Conservation (phyloP, 1,140 invertebrate genomes). For the Pseudomyrmex sp. region DNA sequence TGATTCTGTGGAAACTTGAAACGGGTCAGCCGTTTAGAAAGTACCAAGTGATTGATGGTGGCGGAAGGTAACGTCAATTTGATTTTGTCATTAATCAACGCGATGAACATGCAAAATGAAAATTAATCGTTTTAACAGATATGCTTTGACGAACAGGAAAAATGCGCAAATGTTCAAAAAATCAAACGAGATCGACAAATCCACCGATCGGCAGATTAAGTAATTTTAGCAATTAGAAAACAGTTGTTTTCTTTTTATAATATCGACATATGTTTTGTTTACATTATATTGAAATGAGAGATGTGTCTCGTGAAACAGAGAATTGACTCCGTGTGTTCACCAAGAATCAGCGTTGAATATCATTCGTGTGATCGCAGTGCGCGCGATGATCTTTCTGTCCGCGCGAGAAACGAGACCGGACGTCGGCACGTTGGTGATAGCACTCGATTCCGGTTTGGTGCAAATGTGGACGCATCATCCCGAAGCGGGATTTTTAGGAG, state of each 20-base stretch:
- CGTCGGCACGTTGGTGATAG: constrained; percentile 88
- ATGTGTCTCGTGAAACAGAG: constrained; percentile 12
- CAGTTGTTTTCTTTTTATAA: not conserved
- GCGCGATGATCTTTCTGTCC: constrained; percentile 86
- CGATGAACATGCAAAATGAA: not conserved
- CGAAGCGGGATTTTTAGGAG: constrained; percentile 87
- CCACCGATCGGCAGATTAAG: not conserved
- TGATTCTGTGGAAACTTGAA: constrained; percentile 91
- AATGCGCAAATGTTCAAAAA: not conserved
- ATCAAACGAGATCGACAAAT: not conserved
- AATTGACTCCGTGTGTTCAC: constrained; percentile 40
- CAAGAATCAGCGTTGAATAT: constrained; percentile 70
- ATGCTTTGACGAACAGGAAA: constrained; percentile 1
- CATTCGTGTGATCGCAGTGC: constrained; percentile 81
- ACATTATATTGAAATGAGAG: too few species aligned
- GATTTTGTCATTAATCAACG: constrained; percentile 26
- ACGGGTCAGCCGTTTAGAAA: constrained; percentile 88
- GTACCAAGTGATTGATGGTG: constrained; percentile 75
- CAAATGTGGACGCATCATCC: constrained; percentile 91
- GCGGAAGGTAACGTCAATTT: constrained; percentile 66
- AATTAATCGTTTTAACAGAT: constrained; percentile 3
- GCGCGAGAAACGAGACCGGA: constrained; percentile 83
- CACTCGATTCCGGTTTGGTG: constrained; percentile 88
- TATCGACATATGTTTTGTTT: too few species aligned
- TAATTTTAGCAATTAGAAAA: not conserved